Evolutionary conservation across 1,140 invertebrate species (phyloP).

Genomic region (Monochamus saltuarius): DNA sequence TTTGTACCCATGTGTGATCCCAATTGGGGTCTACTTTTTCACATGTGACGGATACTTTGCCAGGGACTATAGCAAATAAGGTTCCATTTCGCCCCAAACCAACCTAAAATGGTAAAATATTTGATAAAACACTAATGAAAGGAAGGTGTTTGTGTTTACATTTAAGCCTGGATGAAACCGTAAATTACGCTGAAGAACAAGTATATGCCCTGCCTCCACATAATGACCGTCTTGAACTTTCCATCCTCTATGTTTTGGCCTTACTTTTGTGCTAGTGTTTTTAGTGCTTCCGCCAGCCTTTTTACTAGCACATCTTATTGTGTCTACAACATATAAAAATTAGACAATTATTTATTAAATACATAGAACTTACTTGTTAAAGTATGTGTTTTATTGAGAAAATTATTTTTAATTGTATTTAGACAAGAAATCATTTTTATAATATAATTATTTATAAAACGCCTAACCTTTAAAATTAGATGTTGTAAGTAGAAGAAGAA

Average conservation of each 20-base stretch:
- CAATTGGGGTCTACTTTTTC: conserved; percentile 73
- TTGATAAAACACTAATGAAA: neutral
- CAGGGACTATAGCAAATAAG: conserved; percentile 71
- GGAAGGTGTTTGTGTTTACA: conserved; percentile 54
- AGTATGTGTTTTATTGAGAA: no score
- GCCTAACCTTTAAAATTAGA: no score
- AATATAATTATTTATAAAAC: no score
- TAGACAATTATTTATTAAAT: no score
- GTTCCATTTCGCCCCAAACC: conserved; percentile 75
- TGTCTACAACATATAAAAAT: no score
- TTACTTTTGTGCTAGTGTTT: conserved; percentile 62
- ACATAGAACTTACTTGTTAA: no score
- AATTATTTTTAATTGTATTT: no score
- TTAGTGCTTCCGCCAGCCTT: conserved; percentile 66
- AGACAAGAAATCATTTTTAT: no score
- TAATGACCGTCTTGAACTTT: conserved; percentile 65
- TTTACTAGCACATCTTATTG: conserved; percentile 63
- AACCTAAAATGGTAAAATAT: conserved; percentile 60
- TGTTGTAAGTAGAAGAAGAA: no score
- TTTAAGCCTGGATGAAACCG: conserved; percentile 80
- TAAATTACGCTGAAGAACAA: conserved; percentile 67
- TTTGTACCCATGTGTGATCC: conserved; percentile 67
- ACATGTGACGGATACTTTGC: conserved; percentile 73
- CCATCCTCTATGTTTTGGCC: conserved; percentile 72
- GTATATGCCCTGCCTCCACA: conserved; percentile 65